These are phyloP conservation scores for Spilosoma lubricipeda DNA, from an alignment of 2,888 invertebrate species.

Conservation along the genomic window DNA sequence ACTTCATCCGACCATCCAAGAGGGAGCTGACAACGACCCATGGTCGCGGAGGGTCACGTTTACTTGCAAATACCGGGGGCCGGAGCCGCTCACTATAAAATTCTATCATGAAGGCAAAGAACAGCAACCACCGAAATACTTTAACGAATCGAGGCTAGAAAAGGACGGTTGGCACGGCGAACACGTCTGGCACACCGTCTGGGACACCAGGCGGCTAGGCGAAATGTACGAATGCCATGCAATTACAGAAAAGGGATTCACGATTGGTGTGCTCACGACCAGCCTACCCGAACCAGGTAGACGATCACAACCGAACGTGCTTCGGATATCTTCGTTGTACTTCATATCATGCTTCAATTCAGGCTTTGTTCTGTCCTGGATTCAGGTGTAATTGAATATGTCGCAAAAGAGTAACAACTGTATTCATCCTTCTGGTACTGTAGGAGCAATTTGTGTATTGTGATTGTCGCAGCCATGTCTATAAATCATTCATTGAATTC, in stretches of 20 bases:
- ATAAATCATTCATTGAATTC: conserved; percentile 18
- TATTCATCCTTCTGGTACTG: conserved; percentile 28
- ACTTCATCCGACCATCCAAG: conserved; percentile 73
- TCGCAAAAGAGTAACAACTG: conserved; percentile 29
- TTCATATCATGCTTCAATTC: conserved; percentile 40
- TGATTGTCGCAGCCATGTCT: conserved; percentile 29
- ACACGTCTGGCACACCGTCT: conserved; percentile 64
- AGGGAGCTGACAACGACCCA: conserved; percentile 50
- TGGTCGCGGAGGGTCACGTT: conserved; percentile 64
- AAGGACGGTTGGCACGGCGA: conserved; percentile 75
- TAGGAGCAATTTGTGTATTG: conserved; percentile 23
- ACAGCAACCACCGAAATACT: conserved; percentile 61
- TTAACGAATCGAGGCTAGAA: conserved; percentile 63
- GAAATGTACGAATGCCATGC: conserved; percentile 75
- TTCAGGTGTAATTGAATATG: conserved; percentile 33
- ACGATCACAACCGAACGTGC: conserved; percentile 34
- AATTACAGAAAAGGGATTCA: conserved; percentile 68
- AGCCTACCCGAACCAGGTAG: conserved; percentile 65
- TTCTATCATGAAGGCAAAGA: conserved; percentile 70
- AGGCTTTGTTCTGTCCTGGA: conserved; percentile 23
- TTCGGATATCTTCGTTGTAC: conserved; percentile 40
- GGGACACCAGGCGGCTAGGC: conserved; percentile 67
- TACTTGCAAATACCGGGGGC: conserved; percentile 77
- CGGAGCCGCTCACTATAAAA: conserved; percentile 74
- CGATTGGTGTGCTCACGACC: conserved; percentile 73